Evolutionary conservation across 2,113 vertebrate genomes (phyloP).

Genomic region (Leucopternis melanops): DNA sequence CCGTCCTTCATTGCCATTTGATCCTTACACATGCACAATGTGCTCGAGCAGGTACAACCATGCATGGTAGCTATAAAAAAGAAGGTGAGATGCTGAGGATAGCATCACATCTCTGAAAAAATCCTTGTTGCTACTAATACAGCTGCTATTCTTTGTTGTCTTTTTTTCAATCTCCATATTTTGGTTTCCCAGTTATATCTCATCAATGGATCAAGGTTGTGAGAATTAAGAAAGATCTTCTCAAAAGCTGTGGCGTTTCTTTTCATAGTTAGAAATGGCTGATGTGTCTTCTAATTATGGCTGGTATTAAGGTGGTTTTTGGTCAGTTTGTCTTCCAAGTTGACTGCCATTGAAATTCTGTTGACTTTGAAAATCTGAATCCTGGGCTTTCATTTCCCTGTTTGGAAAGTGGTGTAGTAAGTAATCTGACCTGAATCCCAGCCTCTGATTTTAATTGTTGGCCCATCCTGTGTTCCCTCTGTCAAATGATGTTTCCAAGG

Average conservation of each 20-base stretch:
- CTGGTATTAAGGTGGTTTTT: background rate
- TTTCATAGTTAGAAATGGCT: background rate
- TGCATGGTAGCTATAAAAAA: background rate
- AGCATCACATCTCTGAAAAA: background rate
- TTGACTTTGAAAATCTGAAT: background rate
- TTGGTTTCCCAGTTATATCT: background rate
- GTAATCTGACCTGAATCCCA: background rate
- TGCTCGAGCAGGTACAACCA: background rate
- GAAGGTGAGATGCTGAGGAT: background rate
- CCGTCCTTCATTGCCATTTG: background rate
- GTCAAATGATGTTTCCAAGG: background rate
- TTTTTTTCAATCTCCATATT: background rate
- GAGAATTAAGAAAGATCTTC: background rate
- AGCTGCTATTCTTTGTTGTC: background rate
- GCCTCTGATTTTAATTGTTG: background rate
- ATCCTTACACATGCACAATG: background rate
- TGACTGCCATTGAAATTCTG: background rate
- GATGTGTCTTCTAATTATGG: background rate
- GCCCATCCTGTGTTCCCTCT: background rate
- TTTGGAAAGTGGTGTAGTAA: background rate
- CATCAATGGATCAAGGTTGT: background rate
- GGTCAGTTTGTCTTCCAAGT: background rate
- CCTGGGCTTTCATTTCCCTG: background rate
- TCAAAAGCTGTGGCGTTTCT: background rate
- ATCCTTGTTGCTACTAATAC: background rate